These are phyloP conservation scores for Lysiphlebus fabarum DNA, from an alignment of 1,140 invertebrate species.

Conservation along the genomic window DNA sequence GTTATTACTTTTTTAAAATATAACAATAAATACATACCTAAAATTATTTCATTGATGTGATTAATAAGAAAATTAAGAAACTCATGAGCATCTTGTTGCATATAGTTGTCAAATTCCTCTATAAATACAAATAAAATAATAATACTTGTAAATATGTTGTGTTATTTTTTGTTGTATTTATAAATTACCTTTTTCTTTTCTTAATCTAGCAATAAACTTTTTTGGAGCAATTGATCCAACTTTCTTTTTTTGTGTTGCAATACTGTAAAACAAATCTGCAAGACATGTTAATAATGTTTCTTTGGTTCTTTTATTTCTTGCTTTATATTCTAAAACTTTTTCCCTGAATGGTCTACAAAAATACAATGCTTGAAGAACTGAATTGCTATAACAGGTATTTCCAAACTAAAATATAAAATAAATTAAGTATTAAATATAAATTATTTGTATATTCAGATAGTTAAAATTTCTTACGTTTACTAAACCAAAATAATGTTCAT, in stretches of 20 bases:
- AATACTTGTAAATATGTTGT: not conserved
- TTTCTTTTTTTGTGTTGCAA: conserved; percentile 99
- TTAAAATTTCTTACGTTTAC: conserved; percentile 88
- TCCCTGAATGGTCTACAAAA: conserved; percentile 99
- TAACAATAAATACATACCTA: conserved; percentile 70
- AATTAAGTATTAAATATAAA: not conserved
- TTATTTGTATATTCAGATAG: too few relatives aligned
- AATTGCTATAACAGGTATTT: conserved; percentile 99
- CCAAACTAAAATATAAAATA: conserved; percentile 81
- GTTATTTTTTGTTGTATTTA: not conserved
- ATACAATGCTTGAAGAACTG: conserved; percentile 97
- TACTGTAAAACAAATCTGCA: conserved; percentile 97
- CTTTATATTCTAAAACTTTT: conserved; percentile 97
- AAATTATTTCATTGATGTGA: conserved; percentile 89
- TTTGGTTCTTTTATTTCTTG: conserved; percentile 95
- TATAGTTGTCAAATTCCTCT: conserved; percentile 99
- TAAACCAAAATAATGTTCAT: conserved; percentile 98
- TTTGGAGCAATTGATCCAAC: conserved; percentile 99
- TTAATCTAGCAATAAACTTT: conserved; percentile 95
- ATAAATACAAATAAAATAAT: conserved; percentile 49
- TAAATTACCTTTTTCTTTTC: conserved; percentile 94
- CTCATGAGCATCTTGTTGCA: conserved; percentile 99
- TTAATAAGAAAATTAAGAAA: conserved; percentile 99
- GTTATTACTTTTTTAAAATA: too few relatives aligned
- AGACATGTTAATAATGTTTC: conserved; percentile 96